phyloP scores from a whole-genome alignment of 1,140 invertebrate genomes.

The Stegodyphus dumicola region DNA sequence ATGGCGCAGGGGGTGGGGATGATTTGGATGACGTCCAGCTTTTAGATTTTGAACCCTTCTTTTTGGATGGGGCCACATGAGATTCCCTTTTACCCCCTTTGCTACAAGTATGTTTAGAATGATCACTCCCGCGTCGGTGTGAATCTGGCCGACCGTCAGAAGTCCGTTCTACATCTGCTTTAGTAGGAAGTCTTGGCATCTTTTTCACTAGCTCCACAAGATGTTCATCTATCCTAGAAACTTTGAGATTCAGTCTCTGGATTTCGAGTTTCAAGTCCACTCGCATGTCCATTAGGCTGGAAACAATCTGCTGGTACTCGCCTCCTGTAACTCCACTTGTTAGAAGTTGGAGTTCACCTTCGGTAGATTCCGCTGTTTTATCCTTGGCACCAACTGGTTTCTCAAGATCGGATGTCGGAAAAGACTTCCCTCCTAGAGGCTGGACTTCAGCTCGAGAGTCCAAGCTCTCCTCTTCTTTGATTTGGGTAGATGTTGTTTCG shows the following conservation, averaged over 20 bases:
- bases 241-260: slow-evolving; percentile 83
- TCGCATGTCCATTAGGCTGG: slow-evolving; percentile 86
- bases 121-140: slow-evolving; percentile 35
- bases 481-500: slow-evolving; percentile 2
- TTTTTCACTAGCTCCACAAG: slow-evolving; percentile 72
- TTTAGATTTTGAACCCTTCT: slow-evolving; percentile 50
- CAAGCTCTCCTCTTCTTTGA: slow-evolving; percentile 24
- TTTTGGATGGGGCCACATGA: slow-evolving; percentile 23
- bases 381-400: background rate
- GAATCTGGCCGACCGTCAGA: slow-evolving; percentile 33
- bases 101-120: slow-evolving; percentile 52
- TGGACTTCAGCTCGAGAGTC: slow-evolving; percentile 47
- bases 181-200: slow-evolving; percentile 35
- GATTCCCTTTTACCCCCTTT: slow-evolving; percentile 36
- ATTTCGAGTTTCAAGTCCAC: slow-evolving; percentile 88
- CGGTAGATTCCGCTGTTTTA: no score
- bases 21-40: slow-evolving; percentile 47
- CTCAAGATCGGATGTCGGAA: slow-evolving; percentile 9
- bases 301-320: slow-evolving; percentile 81
- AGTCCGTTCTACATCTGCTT: slow-evolving; percentile 23
- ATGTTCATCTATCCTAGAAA: slow-evolving; percentile 84
- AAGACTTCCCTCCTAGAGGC: slow-evolving; percentile 41
- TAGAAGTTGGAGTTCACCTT: slow-evolving; percentile 2
- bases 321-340: slow-evolving; percentile 18
- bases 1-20: slow-evolving; percentile 24